Conservation (phyloP, 2,797 vertebrate genomes). For the Ptychobarbus kaznakovi region DNA sequence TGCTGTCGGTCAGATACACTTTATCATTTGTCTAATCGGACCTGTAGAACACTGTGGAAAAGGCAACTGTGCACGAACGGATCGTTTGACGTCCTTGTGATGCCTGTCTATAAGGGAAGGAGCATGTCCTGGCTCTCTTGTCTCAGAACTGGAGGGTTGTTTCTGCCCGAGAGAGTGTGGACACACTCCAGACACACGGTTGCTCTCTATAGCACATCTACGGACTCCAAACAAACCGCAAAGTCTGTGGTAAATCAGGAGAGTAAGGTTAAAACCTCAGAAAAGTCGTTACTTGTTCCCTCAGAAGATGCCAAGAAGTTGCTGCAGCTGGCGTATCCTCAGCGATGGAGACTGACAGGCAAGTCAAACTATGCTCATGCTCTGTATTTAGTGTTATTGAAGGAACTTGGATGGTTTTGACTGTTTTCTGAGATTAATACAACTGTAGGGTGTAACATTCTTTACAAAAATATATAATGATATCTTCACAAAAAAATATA, state of each 20-base stretch:
- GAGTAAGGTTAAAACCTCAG: constrained; percentile 20
- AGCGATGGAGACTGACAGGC: constrained; percentile 89
- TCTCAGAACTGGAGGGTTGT: constrained; percentile 18
- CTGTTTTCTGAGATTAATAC: background rate
- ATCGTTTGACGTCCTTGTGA: background rate
- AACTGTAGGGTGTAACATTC: background rate
- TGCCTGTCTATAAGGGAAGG: constrained; percentile 29
- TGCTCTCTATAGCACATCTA: constrained; percentile 72
- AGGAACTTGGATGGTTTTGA: background rate
- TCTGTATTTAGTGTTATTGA: background rate
- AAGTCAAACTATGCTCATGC: constrained; percentile 45
- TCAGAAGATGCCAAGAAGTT: constrained; percentile 81
- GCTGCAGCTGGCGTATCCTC: constrained; percentile 80
- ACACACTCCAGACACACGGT: constrained; percentile 57
- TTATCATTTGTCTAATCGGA: constrained; percentile 59
- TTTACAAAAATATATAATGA: background rate
- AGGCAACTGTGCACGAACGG: constrained; percentile 19
- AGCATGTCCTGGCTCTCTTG: constrained; percentile 38
- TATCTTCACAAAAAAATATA: background rate
- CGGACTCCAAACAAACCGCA: constrained; percentile 60
- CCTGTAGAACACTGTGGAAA: constrained; percentile 54
- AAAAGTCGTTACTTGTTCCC: constrained; percentile 59
- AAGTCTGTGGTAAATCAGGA: constrained; percentile 53
- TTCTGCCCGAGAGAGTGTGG: constrained; percentile 40
- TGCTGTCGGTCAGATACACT: constrained; percentile 48